phyloP scores from a whole-genome alignment of 2,888 invertebrate genomes.

The Pachliopta kotzebuea region DNA sequence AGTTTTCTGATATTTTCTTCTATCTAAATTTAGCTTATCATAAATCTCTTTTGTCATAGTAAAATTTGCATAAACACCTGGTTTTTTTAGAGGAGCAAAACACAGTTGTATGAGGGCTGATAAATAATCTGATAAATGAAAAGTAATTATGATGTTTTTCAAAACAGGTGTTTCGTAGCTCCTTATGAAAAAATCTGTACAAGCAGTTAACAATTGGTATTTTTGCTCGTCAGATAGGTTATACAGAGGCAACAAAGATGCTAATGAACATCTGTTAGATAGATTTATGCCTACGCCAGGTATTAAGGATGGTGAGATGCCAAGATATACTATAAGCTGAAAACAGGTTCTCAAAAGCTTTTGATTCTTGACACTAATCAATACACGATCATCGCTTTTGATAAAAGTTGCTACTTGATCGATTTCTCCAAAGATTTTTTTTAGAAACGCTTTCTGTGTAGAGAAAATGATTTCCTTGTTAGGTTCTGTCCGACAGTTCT shows the following conservation, averaged over 20 bases:
- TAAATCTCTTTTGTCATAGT: slow-evolving; percentile 81
- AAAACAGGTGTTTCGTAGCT: slow-evolving; percentile 75
- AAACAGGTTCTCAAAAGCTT: slow-evolving; percentile 82
- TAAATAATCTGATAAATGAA: slow-evolving; percentile 82
- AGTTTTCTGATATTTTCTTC: slow-evolving; percentile 67
- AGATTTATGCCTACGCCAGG: slow-evolving; percentile 82
- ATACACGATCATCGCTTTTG: slow-evolving; percentile 50
- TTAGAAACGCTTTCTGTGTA: slow-evolving; percentile 62
- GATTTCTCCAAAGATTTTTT: slow-evolving; percentile 64
- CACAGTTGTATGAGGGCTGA: slow-evolving; percentile 85
- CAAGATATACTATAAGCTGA: slow-evolving; percentile 83
- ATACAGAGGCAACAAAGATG: slow-evolving; percentile 50
- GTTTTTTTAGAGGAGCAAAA: slow-evolving; percentile 83
- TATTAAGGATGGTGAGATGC: slow-evolving; percentile 83
- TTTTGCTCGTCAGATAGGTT: slow-evolving; percentile 68
- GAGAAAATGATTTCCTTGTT: slow-evolving; percentile 33
- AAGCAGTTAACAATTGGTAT: slow-evolving; percentile 72
- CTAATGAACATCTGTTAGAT: slow-evolving; percentile 62
- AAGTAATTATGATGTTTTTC: slow-evolving; percentile 76
- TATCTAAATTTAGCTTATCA: slow-evolving; percentile 70
- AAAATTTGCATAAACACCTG: slow-evolving; percentile 63
- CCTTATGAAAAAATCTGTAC: slow-evolving; percentile 71
- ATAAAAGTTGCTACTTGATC: slow-evolving; percentile 55
- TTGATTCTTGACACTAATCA: slow-evolving; percentile 84
- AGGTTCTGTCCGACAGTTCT: slow-evolving; percentile 15